phyloP scores from a whole-genome alignment of 2,113 vertebrate genomes.

The Pedionomus torquatus region DNA sequence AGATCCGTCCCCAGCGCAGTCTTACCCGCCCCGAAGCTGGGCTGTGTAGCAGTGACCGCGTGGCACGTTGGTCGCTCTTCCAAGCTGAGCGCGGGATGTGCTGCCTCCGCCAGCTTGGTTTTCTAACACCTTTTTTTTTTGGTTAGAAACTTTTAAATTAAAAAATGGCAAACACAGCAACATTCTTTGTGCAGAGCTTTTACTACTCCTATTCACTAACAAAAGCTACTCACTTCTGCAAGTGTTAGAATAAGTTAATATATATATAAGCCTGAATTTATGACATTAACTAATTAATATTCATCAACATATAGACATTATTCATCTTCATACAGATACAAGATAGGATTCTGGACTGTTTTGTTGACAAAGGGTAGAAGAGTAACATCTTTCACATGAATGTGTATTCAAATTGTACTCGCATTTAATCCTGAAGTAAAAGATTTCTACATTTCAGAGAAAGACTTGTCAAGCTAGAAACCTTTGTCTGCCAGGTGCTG shows the following conservation, averaged over 20 bases:
- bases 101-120: too few relatives aligned
- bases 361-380: not conserved
- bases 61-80: too few relatives aligned
- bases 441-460: not conserved
- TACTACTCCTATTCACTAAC: not conserved
- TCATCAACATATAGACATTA: not conserved
- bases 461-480: not conserved
- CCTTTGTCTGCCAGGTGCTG: not conserved
- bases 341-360: not conserved
- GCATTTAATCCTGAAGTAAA: not conserved
- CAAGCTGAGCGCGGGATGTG: too few relatives aligned
- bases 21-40: too few relatives aligned
- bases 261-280: not conserved
- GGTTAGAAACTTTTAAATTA: not conserved
- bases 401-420: not conserved
- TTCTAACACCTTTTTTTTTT: not conserved
- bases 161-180: not conserved
- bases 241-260: not conserved
- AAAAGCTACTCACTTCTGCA: not conserved
- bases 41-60: too few relatives aligned
- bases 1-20: too few relatives aligned
- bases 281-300: conserved; percentile 9
- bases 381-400: not conserved
- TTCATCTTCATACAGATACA: not conserved
- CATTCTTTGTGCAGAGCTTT: not conserved